Evolutionary conservation across 2,797 vertebrate genomes (phyloP), one percentile per base, ranked within the genome.

Genomic region (Falco cherrug): DNA sequence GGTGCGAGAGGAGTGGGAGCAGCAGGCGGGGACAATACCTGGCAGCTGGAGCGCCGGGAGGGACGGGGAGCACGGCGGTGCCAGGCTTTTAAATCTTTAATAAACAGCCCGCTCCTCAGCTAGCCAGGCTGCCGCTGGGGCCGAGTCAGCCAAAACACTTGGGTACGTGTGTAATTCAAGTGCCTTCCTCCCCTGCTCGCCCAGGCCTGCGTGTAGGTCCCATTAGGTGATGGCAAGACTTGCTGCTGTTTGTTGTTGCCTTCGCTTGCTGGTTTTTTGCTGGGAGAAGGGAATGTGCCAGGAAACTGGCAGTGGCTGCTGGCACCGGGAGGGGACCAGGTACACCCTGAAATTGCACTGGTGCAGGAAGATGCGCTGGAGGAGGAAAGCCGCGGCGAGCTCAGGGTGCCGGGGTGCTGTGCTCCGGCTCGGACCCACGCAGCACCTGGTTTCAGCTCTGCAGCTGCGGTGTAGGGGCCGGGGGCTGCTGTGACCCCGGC

Each of bases 391-490:
- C 60, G 57, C 4, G 2, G 60, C 0, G 0, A 6, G 9, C 28
- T 84, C 0, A 1, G 35, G 39, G 24, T 25, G 63, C n/a, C 2
- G 3, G 63, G 24, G 28, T 90, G 73, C 28, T 11, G 2, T 0
- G 2, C 11, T 75, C 57, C 4, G 2, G 35, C 35, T 54, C 1
- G 1, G 43, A 51, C 20, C 0, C 1, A 33, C 53, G 17, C 1
- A 4, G 64, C 51, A 21, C 47, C 29, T 9, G 4, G 7, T 70
- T 64, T 69, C 3, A 1, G 25, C 45, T 57, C 67, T 3, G 10
- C 26, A 26, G 0, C 20, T 29, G 61, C 20, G 17, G 10, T 13
- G 18, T 5, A 26, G 77, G 41, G 31, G 10, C 17, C 16, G 1
- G 39, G 13, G 21, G 4, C 76, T 1, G 1, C 53, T 2, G 5